A percentile compares a stretch with the other conserved stretches of the same genome.
Conservation (phyloP, 1,140 invertebrate genomes). For the Euura lappo region DNA sequence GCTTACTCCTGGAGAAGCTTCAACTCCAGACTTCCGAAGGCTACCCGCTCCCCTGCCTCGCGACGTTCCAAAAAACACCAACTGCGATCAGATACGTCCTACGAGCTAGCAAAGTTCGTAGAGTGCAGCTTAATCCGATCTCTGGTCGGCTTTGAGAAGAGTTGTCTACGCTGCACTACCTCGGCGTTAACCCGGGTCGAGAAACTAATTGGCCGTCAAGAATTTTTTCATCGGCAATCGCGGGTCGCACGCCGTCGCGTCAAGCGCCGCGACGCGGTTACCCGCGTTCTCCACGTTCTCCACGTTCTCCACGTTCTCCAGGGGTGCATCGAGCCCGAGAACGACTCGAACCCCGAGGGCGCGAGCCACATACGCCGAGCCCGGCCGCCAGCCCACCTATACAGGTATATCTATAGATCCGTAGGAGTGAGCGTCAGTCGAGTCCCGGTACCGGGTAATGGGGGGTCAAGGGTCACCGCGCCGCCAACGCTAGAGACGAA, state of each 20-base stretch:
- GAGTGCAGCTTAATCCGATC: too few species aligned
- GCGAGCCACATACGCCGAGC: slow-evolving; percentile 16
- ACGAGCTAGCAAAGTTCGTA: too few species aligned
- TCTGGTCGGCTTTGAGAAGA: too few species aligned
- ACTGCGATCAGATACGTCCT: too few species aligned
- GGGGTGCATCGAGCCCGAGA: neutral
- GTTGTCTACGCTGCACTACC: too few species aligned
- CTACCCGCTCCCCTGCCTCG: neutral
- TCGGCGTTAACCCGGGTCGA: too few species aligned
- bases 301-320: neutral
- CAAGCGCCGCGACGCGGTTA: neutral
- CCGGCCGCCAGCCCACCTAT: slow-evolving; percentile 23
- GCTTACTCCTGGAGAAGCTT: neutral
- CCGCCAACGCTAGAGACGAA: slow-evolving; percentile 48
- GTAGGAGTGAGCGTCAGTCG: slow-evolving; percentile 53
- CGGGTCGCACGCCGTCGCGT: slow-evolving; percentile 17
- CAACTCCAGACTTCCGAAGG: neutral
- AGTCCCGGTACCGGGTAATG: slow-evolving; percentile 56
- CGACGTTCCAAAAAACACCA: too few species aligned
- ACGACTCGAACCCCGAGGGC: slow-evolving; percentile 13
- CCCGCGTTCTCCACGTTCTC: neutral
- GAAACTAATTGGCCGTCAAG: too few species aligned
- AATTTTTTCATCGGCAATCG: too few species aligned
- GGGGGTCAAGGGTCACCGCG: slow-evolving; percentile 58
- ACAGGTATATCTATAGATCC: slow-evolving; percentile 36